Evolutionary conservation across 2,888 invertebrate genomes (phyloP), one percentile per base, ranked within the genome.

Genomic region (Carterocephalus palaemon): DNA sequence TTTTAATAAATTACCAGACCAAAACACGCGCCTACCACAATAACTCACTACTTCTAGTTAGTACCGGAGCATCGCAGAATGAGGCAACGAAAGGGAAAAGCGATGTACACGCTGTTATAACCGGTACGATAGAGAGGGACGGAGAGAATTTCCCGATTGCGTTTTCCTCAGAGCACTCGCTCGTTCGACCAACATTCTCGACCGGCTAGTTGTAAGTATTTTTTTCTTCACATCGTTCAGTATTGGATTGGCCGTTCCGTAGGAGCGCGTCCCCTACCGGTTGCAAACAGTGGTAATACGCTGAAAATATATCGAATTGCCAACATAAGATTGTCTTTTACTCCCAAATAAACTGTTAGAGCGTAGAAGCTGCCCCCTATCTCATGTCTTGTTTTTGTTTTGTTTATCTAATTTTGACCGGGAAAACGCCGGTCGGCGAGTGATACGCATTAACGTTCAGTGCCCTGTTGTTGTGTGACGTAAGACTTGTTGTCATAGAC

Each of bases 381-480:
- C 22, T 31, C 22, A 17, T 37, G 34, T 47, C 56, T 60, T 54
- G 36, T 55, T 60, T 64, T 62, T 60, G 61, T 66, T 72, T 68
- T 69, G 48, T 39, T 57, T 54, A 48, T 49, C 62, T 69, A 69
- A 60, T 67, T 79, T 80, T 75, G 55, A 60, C 76, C 79, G 77
- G 78, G 65, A 75, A 82, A 81, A 79, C 65, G 74, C 83, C 83
- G 82, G 82, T 56, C 59, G 53, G 48, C 53, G 60, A 64, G 60
- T 59, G 55, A 56, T 57, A 65, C 56, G 56, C 59, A 62, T 51
- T 64, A 62, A 63, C 63, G 52, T 65, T 58, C 45, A 64, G 73
- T 77, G 70, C 47, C 53, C 48, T 69, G 59, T 67, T n/a, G n/a
- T 71, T 49, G 10, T 56, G 70, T 78, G 74, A 71, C 69, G 55